Evolutionary conservation across 35 echinoderm and acorn worm species (phyloP).

Genomic region (Apostichopus californicus): DNA sequence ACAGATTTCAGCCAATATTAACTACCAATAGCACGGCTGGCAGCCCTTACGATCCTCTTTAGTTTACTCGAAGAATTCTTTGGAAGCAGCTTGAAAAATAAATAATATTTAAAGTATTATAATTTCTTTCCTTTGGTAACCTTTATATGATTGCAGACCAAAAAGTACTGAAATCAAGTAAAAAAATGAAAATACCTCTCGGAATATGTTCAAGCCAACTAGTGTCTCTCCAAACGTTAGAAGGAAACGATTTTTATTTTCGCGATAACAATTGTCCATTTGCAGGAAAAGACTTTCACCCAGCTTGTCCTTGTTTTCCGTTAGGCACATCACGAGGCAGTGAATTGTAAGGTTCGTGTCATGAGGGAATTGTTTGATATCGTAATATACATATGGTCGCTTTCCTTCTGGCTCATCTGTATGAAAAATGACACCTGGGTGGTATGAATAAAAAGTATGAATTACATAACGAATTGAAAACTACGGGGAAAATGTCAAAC

Average conservation of each 20-base stretch:
- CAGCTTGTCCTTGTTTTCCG: slow-evolving; percentile 38
- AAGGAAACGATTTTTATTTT: slow-evolving; percentile 69
- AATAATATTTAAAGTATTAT: too few species aligned
- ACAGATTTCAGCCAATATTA: too few species aligned
- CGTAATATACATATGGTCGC: slow-evolving; percentile 26
- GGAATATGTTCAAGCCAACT: slow-evolving; percentile 59
- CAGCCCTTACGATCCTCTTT: too few species aligned
- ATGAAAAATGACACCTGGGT: slow-evolving; percentile 62
- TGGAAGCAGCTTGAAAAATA: too few species aligned
- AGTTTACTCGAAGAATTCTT: too few species aligned
- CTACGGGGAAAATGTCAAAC: too few species aligned
- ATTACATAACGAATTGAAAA: too few species aligned
- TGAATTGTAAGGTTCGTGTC: slow-evolving; percentile 60
- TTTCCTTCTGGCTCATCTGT: slow-evolving; percentile 43
- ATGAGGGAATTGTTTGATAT: slow-evolving; percentile 58
- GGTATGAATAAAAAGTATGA: not conserved
- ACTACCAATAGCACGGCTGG: too few species aligned
- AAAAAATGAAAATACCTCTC: slow-evolving; percentile 47
- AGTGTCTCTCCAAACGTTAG: slow-evolving; percentile 41
- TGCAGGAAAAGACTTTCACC: slow-evolving; percentile 57
- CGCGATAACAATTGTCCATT: slow-evolving; percentile 68
- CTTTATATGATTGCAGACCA: too few species aligned
- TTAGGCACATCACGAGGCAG: slow-evolving; percentile 34
- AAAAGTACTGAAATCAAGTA: not conserved
- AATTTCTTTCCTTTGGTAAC: too few species aligned